These are phyloP conservation scores for Carposina sasakii DNA, from an alignment of 1,140 invertebrate species.

Conservation along the genomic window DNA sequence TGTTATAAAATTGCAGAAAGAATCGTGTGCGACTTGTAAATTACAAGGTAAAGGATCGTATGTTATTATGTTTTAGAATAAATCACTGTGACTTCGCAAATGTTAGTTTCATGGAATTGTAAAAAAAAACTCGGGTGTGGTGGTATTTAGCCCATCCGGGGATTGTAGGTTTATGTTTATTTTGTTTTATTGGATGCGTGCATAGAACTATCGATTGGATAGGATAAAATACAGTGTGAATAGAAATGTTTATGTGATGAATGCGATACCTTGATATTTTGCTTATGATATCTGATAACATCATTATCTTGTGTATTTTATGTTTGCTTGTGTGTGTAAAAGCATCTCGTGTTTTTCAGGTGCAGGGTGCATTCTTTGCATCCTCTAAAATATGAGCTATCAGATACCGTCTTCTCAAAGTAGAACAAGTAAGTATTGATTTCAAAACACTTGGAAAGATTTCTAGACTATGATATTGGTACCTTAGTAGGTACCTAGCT, in stretches of 20 bases:
- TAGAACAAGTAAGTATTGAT: slow-evolving; percentile 83
- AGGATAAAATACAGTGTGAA: slow-evolving; percentile 29
- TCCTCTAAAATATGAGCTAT: slow-evolving; percentile 81
- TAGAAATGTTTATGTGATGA: slow-evolving; percentile 33
- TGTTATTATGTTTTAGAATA: neutral
- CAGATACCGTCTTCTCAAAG: slow-evolving; percentile 83
- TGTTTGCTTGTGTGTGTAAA: neutral
- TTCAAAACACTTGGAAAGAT: neutral
- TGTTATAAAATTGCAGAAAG: slow-evolving; percentile 16
- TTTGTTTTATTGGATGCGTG: slow-evolving; percentile 46
- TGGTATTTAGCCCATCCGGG: slow-evolving; percentile 58
- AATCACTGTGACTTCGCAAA: neutral
- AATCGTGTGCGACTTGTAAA: slow-evolving; percentile 30
- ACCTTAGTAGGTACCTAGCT: slow-evolving; percentile 7
- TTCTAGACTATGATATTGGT: neutral
- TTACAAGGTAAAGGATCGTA: slow-evolving; percentile 31
- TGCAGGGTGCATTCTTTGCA: slow-evolving; percentile 63
- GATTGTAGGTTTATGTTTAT: slow-evolving; percentile 53
- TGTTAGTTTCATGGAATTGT: slow-evolving; percentile 26
- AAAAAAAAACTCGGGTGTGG: slow-evolving; percentile 56
- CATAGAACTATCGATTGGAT: slow-evolving; percentile 30
- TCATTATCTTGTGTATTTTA: no score
- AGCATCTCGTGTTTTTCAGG: slow-evolving; percentile 41
- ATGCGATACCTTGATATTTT: no score
- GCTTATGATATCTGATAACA: no score